Percentiles rank a stretch among this genome's conserved stretches.
Conservation (phyloP, 2,113 vertebrate genomes). For the Saguinus imperator region DNA sequence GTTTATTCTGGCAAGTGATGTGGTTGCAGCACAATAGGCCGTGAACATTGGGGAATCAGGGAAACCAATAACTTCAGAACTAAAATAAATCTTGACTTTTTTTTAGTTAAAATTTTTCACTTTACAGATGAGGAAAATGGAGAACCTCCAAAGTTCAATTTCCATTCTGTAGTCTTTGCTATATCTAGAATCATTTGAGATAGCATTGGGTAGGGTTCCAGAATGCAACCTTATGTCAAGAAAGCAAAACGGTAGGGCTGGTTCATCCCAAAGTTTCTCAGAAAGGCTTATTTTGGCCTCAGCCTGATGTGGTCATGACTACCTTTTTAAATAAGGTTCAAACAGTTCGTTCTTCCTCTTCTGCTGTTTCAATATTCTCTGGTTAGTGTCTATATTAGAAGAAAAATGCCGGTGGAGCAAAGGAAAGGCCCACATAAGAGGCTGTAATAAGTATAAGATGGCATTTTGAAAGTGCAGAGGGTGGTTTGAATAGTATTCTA, state of each 20-base stretch:
- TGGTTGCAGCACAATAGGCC: neutral
- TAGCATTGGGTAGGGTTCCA: neutral
- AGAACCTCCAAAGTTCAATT: neutral
- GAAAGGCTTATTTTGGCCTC: neutral
- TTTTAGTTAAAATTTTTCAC: neutral
- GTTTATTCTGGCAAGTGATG: neutral
- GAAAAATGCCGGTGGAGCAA: slow-evolving; percentile 1
- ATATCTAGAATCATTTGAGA: neutral
- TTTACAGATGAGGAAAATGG: slow-evolving; percentile 32
- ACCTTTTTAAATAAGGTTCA: neutral
- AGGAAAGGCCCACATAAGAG: neutral
- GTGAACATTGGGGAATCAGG: neutral
- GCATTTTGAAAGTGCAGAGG: slow-evolving; percentile 11
- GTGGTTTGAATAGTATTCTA: slow-evolving; percentile 55
- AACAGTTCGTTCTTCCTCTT: neutral
- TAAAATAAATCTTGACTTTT: neutral
- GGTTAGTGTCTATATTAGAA: neutral
- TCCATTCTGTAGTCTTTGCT: neutral
- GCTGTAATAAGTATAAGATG: slow-evolving; percentile 14
- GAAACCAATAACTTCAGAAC: neutral
- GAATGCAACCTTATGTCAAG: neutral
- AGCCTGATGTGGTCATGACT: neutral
- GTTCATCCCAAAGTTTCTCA: neutral
- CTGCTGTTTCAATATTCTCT: neutral
- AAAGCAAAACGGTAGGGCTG: neutral